A percentile compares a stretch with the other conserved stretches of the same genome.
phyloP scores from a whole-genome alignment of 2,888 invertebrate genomes.

The Ophioninae sp. region DNA sequence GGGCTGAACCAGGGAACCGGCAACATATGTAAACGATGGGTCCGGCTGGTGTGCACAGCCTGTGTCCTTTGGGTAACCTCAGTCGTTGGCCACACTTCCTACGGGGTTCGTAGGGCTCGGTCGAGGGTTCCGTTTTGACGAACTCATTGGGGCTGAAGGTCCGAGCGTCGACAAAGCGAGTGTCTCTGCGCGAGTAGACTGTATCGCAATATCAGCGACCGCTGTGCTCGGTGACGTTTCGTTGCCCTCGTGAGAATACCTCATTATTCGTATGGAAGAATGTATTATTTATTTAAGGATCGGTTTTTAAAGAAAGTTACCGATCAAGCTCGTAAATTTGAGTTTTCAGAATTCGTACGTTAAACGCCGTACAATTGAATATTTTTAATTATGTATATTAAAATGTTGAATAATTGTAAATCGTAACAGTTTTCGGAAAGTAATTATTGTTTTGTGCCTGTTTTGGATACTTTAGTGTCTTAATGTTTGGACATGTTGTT shows the following conservation, averaged over 20 bases:
- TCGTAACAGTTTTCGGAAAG: too few relatives aligned
- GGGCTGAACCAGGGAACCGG: constrained; percentile 15
- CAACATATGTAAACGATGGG: constrained; percentile 70
- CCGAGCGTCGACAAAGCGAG: neutral
- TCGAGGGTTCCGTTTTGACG: neutral
- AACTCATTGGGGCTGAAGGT: neutral
- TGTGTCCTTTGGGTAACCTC: neutral
- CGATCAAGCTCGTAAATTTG: too few relatives aligned
- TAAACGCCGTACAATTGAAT: too few relatives aligned
- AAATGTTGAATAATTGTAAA: too few relatives aligned
- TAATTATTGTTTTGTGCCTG: too few relatives aligned
- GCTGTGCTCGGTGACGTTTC: constrained; percentile 17
- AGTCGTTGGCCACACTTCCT: constrained; percentile 46
- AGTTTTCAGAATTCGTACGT: too few relatives aligned
- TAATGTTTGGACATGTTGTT: too few relatives aligned
- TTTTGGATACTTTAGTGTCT: too few relatives aligned
- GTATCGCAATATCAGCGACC: neutral
- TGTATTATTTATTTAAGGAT: too few relatives aligned
- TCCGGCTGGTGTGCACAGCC: neutral
- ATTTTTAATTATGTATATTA: too few relatives aligned
- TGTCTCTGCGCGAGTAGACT: neutral
- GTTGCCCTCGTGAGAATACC: constrained; percentile 34
- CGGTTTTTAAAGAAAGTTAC: too few relatives aligned
- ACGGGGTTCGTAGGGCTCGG: neutral
- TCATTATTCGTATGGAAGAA: too few relatives aligned